These are phyloP conservation scores for Phasia obesa DNA, from an alignment of 2,888 invertebrate genomes.

Conservation along the genomic window DNA sequence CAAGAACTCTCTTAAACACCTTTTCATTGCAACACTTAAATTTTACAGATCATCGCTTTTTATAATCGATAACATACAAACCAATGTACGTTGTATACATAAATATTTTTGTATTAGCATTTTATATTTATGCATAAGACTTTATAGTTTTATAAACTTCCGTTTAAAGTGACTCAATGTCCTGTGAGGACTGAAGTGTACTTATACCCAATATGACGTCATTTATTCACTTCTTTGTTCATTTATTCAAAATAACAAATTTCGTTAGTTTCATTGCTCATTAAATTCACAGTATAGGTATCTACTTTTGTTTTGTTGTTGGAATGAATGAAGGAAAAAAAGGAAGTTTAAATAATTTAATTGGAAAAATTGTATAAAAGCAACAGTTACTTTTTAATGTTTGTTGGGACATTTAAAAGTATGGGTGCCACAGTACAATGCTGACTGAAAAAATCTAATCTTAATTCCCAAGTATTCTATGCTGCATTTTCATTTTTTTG, in stretches of 20 bases:
- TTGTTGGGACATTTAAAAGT: not conserved
- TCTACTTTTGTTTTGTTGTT: not conserved
- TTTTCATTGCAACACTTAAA: conserved; percentile 31
- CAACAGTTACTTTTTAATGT: conserved; percentile 48
- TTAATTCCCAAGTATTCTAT: conserved; percentile 51
- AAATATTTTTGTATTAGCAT: not conserved
- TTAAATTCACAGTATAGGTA: not conserved
- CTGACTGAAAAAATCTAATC: conserved; percentile 16
- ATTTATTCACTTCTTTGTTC: conserved; percentile 37
- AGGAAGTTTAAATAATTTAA: conserved; percentile 37
- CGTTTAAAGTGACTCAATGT: conserved; percentile 19
- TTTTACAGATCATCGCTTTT: conserved; percentile 60
- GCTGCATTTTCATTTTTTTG: conserved; percentile 51
- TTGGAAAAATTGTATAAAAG: conserved; percentile 29
- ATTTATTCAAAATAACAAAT: conserved; percentile 27
- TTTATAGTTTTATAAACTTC: not conserved
- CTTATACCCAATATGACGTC: conserved; percentile 47
- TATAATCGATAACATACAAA: conserved; percentile 37
- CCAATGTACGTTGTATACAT: not conserved
- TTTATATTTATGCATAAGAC: conserved; percentile 38
- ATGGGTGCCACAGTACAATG: conserved; percentile 39
- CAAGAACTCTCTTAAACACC: conserved; percentile 7
- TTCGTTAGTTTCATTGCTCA: not conserved
- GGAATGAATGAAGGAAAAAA: conserved; percentile 7
- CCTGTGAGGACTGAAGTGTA: conserved; percentile 46